Percentiles rank a stretch among this genome's conserved stretches.
phyloP scores from a whole-genome alignment of 2,113 vertebrate genomes.

The Nettapus auritus region DNA sequence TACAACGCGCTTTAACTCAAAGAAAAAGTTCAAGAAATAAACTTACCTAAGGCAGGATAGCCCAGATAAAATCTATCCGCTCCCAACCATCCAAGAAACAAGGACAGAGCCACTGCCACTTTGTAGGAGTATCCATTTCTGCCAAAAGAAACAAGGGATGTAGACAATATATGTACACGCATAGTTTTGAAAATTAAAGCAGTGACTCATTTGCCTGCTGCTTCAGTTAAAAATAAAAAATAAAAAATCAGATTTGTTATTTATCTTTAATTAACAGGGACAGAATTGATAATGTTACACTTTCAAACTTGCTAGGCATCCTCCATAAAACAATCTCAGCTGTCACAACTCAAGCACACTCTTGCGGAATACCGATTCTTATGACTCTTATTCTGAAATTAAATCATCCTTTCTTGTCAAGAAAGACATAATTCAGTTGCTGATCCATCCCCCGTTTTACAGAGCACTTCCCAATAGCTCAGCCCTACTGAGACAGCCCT shows the following conservation, averaged over 20 bases:
- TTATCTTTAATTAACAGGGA: conserved; percentile 34
- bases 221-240: neutral
- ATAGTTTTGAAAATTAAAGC: conserved; percentile 31
- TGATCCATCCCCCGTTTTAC: neutral
- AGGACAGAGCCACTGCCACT: conserved; percentile 94
- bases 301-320: conserved; percentile 30
- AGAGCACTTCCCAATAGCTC: neutral
- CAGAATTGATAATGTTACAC: conserved; percentile 15
- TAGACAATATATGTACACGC: conserved; percentile 18
- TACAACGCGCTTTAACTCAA: neutral
- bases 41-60: conserved; percentile 95
- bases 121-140: conserved; percentile 97
- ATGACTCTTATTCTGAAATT: neutral
- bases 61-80: conserved; percentile 98
- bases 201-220: conserved; percentile 51
- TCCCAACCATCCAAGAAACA: conserved; percentile 97
- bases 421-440: conserved; percentile 26
- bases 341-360: conserved; percentile 16
- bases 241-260: conserved; percentile 1
- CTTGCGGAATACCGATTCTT: conserved; percentile 36
- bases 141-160: conserved; percentile 49
- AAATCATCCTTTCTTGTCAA: conserved; percentile 42
- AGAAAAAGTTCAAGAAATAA: neutral
- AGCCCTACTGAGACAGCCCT: neutral
- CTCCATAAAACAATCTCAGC: conserved; percentile 54